phyloP scores from a whole-genome alignment of 2,888 invertebrate genomes.

The Labia minor region DNA sequence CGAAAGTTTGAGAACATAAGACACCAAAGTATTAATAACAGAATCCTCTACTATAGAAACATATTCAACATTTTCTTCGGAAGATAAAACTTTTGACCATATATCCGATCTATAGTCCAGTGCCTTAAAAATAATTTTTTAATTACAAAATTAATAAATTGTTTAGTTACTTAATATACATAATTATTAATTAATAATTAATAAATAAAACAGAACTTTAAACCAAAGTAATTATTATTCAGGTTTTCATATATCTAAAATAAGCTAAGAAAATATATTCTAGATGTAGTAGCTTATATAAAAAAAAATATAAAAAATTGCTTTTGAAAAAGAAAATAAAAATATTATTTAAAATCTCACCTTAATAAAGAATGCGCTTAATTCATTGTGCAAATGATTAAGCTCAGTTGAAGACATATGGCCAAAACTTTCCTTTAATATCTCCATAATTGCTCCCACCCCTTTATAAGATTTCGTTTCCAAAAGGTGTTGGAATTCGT shows the following conservation, averaged over 20 bases:
- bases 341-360: too few species aligned
- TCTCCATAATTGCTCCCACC: conserved; percentile 59
- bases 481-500: conserved; percentile 51
- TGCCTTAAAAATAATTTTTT: conserved; percentile 35
- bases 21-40: conserved; percentile 65
- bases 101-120: conserved; percentile 55
- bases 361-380: conserved; percentile 63
- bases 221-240: too few species aligned
- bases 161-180: too few species aligned
- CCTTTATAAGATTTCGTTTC: conserved; percentile 48
- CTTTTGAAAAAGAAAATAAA: background rate
- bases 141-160: too few species aligned
- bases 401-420: conserved; percentile 54
- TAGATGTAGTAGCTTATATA: too few species aligned
- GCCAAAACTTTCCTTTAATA: conserved; percentile 61
- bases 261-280: too few species aligned
- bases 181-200: too few species aligned
- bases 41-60: conserved; percentile 57
- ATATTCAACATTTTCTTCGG: conserved; percentile 34
- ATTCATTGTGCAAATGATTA: conserved; percentile 50
- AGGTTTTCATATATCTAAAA: too few species aligned
- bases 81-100: conserved; percentile 15
- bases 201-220: too few species aligned
- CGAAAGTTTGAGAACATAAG: conserved; percentile 74
- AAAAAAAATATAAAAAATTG: background rate